Percentiles rank a stretch among this genome's conserved stretches.
These are phyloP conservation scores for Gobio occitaniae DNA, from an alignment of 2,797 vertebrate genomes.

Conservation along the genomic window DNA sequence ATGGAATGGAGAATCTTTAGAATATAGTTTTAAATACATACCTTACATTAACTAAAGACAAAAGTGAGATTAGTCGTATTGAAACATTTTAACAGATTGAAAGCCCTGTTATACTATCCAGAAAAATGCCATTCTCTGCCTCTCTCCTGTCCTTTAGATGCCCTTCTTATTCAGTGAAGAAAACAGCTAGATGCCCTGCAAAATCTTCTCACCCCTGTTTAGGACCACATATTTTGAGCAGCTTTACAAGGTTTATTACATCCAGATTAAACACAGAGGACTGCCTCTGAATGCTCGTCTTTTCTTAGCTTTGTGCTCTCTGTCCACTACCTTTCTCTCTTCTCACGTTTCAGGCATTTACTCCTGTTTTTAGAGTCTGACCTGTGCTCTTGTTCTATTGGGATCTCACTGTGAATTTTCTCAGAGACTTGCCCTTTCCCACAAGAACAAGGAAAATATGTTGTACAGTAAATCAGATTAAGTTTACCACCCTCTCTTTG, in stretches of 20 bases:
- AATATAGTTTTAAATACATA: neutral
- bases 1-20: neutral
- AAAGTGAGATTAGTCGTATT: neutral
- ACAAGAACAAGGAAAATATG: conserved; percentile 24
- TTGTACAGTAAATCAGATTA: conserved; percentile 8
- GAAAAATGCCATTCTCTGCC: conserved; percentile 12
- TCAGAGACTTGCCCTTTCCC: conserved; percentile 42
- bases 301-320: conserved; percentile 19
- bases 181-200: conserved; percentile 17
- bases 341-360: conserved; percentile 33
- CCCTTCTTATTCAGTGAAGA: conserved; percentile 54
- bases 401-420: conserved; percentile 44
- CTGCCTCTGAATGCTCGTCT: conserved; percentile 11
- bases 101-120: neutral
- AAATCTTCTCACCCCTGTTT: conserved; percentile 29
- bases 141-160: conserved; percentile 46
- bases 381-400: conserved; percentile 33
- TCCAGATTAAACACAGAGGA: conserved; percentile 10
- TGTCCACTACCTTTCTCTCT: conserved; percentile 4
- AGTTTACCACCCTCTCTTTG: conserved; percentile 10
- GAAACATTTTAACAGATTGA: neutral
- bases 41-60: neutral
- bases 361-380: conserved; percentile 46
- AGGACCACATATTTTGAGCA: conserved; percentile 35
- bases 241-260: conserved; percentile 1